Evolutionary conservation across 2,888 invertebrate species (phyloP).

Genomic region (Bugulina stolonifera): DNA sequence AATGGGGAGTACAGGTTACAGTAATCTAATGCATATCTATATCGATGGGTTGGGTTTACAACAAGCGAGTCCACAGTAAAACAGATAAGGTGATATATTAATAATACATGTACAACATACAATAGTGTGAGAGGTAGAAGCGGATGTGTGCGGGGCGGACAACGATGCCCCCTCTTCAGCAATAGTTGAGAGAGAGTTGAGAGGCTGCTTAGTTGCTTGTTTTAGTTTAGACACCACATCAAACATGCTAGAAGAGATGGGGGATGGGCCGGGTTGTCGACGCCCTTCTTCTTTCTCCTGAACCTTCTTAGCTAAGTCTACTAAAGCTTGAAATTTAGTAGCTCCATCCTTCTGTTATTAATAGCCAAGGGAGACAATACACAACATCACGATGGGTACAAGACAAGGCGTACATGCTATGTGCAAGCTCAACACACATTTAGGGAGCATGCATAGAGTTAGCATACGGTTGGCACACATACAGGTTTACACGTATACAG

Average conservation of each 20-base stretch:
- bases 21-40: too few relatives aligned
- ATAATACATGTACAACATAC: background rate
- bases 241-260: background rate
- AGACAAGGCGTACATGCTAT: background rate
- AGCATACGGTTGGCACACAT: too few relatives aligned
- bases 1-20: too few relatives aligned
- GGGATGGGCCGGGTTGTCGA: background rate
- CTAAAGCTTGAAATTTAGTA: slow-evolving; percentile 7
- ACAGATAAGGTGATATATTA: too few relatives aligned
- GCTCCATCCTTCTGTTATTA: background rate
- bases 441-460: too few relatives aligned
- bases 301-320: slow-evolving; percentile 5
- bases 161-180: slow-evolving; percentile 2
- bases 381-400: background rate
- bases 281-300: background rate
- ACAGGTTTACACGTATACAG: too few relatives aligned
- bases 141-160: too few relatives aligned
- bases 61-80: too few relatives aligned
- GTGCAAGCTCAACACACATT: background rate
- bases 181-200: slow-evolving; percentile 1
- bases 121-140: background rate
- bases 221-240: background rate
- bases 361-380: background rate
- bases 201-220: too few relatives aligned
- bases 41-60: too few relatives aligned